Conservation (phyloP, 2,888 invertebrate species). For the Sinodicranocentrus sp. region DNA sequence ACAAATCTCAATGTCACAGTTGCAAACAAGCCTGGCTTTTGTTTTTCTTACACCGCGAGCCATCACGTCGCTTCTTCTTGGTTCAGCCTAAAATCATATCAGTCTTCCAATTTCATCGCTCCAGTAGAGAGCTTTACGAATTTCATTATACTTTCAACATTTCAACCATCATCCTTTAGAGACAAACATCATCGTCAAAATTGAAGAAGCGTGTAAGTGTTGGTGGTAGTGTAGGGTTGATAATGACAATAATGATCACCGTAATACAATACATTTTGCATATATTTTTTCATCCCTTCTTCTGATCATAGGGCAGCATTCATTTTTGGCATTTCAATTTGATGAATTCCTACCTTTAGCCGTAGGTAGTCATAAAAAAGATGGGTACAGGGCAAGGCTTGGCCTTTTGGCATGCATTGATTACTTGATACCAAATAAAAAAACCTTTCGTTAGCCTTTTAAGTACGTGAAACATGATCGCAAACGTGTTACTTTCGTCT, state of each 20-base stretch:
- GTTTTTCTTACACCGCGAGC: not conserved
- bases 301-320: too few species aligned
- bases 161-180: not conserved
- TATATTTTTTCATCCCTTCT: not conserved
- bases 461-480: not conserved
- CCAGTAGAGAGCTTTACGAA: not conserved
- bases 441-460: too few species aligned
- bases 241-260: slow-evolving; percentile 9
- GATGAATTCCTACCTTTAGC: too few species aligned
- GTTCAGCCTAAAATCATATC: too few species aligned
- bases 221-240: slow-evolving; percentile 2
- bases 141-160: not conserved
- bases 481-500: too few species aligned
- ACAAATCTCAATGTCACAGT: not conserved
- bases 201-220: not conserved
- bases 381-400: too few species aligned
- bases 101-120: too few species aligned
- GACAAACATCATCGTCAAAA: not conserved
- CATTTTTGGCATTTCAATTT: too few species aligned
- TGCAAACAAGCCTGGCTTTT: slow-evolving; percentile 6
- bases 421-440: too few species aligned
- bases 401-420: too few species aligned
- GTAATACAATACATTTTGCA: slow-evolving; percentile 11
- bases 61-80: slow-evolving; percentile 1
- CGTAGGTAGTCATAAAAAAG: too few species aligned